phyloP scores from a whole-genome alignment of 2,888 invertebrate species.

The Cosmia pyralina region DNA sequence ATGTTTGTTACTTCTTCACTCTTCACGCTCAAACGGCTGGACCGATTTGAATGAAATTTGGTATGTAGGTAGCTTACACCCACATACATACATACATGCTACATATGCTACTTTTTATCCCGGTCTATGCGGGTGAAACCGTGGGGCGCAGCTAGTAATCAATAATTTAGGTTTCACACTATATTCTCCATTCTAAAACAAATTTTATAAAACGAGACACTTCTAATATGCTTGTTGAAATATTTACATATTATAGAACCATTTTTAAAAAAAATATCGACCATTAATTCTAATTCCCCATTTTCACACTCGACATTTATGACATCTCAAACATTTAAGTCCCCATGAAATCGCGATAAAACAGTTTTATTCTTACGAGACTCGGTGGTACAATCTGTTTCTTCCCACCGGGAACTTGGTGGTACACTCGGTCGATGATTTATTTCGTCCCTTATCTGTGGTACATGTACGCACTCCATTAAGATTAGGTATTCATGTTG shows the following conservation, averaged over 20 bases:
- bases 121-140: too few species aligned
- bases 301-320: constrained; percentile 65
- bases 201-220: not conserved
- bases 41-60: too few species aligned
- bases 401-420: constrained; percentile 86
- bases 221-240: not conserved
- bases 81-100: too few species aligned
- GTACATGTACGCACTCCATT: constrained; percentile 83
- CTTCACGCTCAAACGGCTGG: too few species aligned
- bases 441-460: constrained; percentile 84
- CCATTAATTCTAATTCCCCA: constrained; percentile 38
- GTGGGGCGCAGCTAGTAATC: too few species aligned
- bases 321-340: constrained; percentile 68
- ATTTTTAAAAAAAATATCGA: not conserved
- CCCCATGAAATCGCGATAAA: constrained; percentile 65
- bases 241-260: not conserved
- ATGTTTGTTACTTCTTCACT: too few species aligned
- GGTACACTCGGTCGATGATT: constrained; percentile 85
- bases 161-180: too few species aligned
- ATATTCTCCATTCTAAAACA: not conserved
- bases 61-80: too few species aligned
- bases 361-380: constrained; percentile 63
- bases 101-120: too few species aligned
- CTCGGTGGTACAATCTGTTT: constrained; percentile 79
- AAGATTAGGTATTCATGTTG: constrained; percentile 88